Evolutionary conservation across 2,888 invertebrate species (phyloP), one percentile per base, ranked within the genome.

Genomic region (Tryphoninae sp.): DNA sequence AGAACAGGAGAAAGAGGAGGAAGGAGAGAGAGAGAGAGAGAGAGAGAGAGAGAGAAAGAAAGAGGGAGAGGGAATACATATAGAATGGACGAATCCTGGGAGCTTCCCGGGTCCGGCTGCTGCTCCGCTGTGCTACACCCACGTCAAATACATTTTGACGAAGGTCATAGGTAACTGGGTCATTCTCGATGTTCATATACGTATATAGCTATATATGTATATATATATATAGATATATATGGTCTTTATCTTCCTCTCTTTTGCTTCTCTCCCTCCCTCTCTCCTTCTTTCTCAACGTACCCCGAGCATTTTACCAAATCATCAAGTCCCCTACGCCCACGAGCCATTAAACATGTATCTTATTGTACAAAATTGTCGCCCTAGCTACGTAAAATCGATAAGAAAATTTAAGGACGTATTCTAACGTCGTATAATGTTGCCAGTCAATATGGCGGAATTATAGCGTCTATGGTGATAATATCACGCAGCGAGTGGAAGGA

Each of bases 91-190:
- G 74, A 78, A 67, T 78, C 75, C 71, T 59, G 58, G 78, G 78
- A 67, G 64, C 40, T 67, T 67, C 81, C 81, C 81, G 77, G 77
- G 73, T 65, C 49, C 62, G 45, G 62, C 51, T 53, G 73, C 42
- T 58, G 51, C 49, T 9, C 42, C 42, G 42, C 45, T 42, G 59
- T 49, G 42, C 61, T 40, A 74, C 82, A 67, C 84, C 84, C 72
- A 81, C 83, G 72, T 68, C 71, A 33, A 69, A 78, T 75, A 53
- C 78, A 55, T 81, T 75, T 71, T 74, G 77, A 83, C 71, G 83
- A 84, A 84, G 83, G 85, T 85, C 85, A 85, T 74, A 84, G 85
- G 81, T 85, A 74, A 84, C 80, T 80, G 65, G 84, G 84, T 85
- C 85, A 68, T 55, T 40, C 26, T 42, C 58, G 55, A 67, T 71